These are phyloP conservation scores for Drosophila leontia DNA, from an alignment of 1,140 invertebrate genomes.

Conservation along the genomic window DNA sequence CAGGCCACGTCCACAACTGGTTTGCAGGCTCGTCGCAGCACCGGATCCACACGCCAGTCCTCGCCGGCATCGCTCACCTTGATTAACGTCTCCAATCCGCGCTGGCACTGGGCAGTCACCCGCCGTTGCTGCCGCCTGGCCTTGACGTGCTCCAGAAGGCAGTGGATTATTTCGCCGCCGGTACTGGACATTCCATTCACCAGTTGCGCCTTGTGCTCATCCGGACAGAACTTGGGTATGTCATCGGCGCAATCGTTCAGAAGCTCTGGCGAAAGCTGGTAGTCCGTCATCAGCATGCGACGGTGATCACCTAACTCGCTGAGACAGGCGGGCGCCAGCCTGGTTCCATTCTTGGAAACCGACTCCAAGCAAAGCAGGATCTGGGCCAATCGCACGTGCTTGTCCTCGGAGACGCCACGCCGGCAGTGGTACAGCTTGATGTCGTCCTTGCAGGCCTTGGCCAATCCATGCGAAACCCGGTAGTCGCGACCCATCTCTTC, in stretches of 20 bases:
- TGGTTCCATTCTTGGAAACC: slow-evolving; percentile 91
- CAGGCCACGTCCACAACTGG: slow-evolving; percentile 92
- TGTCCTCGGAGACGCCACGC: slow-evolving; percentile 91
- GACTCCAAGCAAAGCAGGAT: slow-evolving; percentile 97
- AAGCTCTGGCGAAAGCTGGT: slow-evolving; percentile 90
- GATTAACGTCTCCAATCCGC: slow-evolving; percentile 91
- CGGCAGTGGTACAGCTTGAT: slow-evolving; percentile 93
- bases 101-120: slow-evolving; percentile 89
- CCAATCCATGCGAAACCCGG: slow-evolving; percentile 94
- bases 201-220: slow-evolving; percentile 87
- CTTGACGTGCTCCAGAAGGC: slow-evolving; percentile 96
- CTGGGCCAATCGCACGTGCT: slow-evolving; percentile 93
- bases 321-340: slow-evolving; percentile 91
- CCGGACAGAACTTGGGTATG: slow-evolving; percentile 90
- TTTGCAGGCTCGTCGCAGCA: slow-evolving; percentile 93
- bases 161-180: slow-evolving; percentile 95
- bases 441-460: slow-evolving; percentile 95
- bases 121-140: slow-evolving; percentile 87
- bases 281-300: slow-evolving; percentile 96
- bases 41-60: slow-evolving; percentile 96
- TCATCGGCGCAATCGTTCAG: slow-evolving; percentile 95
- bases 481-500: slow-evolving; percentile 96
- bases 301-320: slow-evolving; percentile 96
- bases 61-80: slow-evolving; percentile 93
- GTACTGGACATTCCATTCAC: slow-evolving; percentile 85